These are phyloP conservation scores for Akabosia matsudoensis DNA, from an alignment of 1,140 invertebrate species.

Conservation along the genomic window DNA sequence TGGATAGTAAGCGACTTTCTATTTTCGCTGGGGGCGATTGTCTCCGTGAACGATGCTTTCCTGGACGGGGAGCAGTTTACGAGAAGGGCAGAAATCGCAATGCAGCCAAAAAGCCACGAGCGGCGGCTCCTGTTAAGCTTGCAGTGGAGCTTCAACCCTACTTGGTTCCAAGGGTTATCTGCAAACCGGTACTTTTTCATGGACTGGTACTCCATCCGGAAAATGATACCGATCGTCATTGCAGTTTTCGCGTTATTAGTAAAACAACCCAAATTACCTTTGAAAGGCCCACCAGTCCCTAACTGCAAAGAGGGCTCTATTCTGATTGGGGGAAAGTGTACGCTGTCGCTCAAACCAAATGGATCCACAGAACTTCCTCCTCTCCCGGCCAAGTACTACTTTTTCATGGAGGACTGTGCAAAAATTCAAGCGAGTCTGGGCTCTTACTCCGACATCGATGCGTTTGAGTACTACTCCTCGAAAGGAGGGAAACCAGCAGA, in stretches of 20 bases:
- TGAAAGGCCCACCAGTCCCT: not conserved
- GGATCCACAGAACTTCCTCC: not conserved
- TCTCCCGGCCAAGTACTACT: not conserved
- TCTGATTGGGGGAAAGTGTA: not conserved
- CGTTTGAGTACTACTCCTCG: not conserved
- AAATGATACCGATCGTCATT: not conserved
- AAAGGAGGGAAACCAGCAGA: not conserved
- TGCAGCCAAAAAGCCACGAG: not conserved
- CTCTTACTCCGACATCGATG: not conserved
- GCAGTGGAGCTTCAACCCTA: not conserved
- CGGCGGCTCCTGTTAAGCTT: not conserved
- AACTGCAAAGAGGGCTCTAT: not conserved
- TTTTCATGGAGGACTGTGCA: not conserved
- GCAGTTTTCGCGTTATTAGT: not conserved
- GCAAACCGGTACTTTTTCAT: not conserved
- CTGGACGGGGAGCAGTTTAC: not conserved
- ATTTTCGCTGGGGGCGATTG: not conserved
- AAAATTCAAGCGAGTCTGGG: not conserved
- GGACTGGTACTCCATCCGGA: not conserved
- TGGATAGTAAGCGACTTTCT: not conserved
- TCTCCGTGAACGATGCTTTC: not conserved
- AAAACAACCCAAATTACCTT: not conserved
- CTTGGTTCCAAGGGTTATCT: not conserved
- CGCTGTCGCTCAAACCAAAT: not conserved
- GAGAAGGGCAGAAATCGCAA: not conserved